Base-by-base conservation (phyloP, 2,888 invertebrate genomes). In the Neelides folsomi region DNA sequence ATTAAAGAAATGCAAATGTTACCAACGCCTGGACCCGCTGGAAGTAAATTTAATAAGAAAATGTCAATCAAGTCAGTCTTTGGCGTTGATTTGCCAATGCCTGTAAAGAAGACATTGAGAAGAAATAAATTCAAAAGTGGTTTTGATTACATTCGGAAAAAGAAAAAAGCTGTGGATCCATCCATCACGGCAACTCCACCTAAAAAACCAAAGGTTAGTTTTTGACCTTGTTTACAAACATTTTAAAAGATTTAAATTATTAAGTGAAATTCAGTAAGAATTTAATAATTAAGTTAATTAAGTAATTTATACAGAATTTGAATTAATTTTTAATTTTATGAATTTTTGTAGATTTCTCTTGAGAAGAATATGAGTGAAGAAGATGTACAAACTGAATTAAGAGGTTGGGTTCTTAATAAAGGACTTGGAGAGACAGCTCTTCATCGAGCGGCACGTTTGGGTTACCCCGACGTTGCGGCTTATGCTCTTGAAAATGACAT, bases 401-500 rank as follows among this genome's bases (percentile, higher is more conserved):
- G 87, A 69, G 79, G 83, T 60, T 88, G 90, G 86, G 88, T 90
- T 56, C 80, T 93, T 49, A 93, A 92, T 71, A 93, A 93, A 70
- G 88, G 92, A 47, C 81, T 90, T 36, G 94, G 94, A 7, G 93
- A 94, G 71, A 93, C 92, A 1, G 80, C 87, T 65, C 76, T 94
- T 47, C 94, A 94, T 69, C 78, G 92, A 66, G 90, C 93, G 43
- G 89, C 93, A 1, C 77, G 92, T 65, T 41, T 58, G 4, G 56
- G 64, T 9, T 65, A 63, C 45, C 70, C 87, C 84, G 90, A 92
- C 70, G 86, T 92, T 51, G 84, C 88, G 49, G 83, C 86, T 16
- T 90, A 87, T 69, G 90, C 90, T 68, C 74, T 94, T 66, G 87
- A 90, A 69, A 85, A 85, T 67, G 78, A 88, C 73, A 80, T 81